phyloP scores from a whole-genome alignment of 2,888 invertebrate species.

The Drosophila prolongata region DNA sequence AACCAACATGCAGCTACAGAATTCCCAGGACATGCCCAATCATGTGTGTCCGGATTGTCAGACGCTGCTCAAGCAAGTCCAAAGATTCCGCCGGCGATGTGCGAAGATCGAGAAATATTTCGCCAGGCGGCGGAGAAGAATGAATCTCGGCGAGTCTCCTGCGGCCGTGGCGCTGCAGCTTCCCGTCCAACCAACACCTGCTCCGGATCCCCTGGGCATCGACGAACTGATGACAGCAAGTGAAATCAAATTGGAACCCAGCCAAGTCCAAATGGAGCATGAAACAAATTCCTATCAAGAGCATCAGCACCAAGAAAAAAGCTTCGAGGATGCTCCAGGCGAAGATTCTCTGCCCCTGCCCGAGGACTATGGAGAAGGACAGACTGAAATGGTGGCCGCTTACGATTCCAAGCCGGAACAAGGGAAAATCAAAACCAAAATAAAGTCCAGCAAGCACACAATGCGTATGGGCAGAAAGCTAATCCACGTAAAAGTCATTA shows the following conservation, averaged over 20 bases:
- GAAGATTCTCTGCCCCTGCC: constrained; percentile 15
- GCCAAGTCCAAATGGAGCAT: constrained; percentile 13
- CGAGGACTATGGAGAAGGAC: constrained; percentile 25
- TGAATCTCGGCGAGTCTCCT: constrained; percentile 6
- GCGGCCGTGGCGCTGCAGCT: constrained; percentile 18
- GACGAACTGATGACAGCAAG: constrained; percentile 18
- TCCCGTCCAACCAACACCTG: constrained; percentile 13
- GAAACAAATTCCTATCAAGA: background rate
- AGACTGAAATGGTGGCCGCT: constrained; percentile 4
- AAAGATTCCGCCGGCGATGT: constrained; percentile 59
- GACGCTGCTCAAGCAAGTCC: constrained; percentile 45
- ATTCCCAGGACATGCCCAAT: constrained; percentile 48
- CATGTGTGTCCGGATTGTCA: constrained; percentile 57
- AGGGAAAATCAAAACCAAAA: background rate
- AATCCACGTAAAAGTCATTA: constrained; percentile 65
- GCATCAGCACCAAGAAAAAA: constrained; percentile 6
- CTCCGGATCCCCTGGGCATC: constrained; percentile 48
- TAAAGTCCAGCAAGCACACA: constrained; percentile 56
- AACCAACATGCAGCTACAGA: constrained; percentile 48
- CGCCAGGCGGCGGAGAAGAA: constrained; percentile 29
- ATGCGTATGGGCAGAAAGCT: constrained; percentile 68
- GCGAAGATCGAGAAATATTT: constrained; percentile 58
- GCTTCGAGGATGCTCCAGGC: constrained; percentile 10
- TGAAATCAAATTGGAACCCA: constrained; percentile 23
- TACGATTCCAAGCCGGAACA: background rate